Evolutionary conservation across 1,140 invertebrate species (phyloP).

Genomic region (Xylocopa sonorina): DNA sequence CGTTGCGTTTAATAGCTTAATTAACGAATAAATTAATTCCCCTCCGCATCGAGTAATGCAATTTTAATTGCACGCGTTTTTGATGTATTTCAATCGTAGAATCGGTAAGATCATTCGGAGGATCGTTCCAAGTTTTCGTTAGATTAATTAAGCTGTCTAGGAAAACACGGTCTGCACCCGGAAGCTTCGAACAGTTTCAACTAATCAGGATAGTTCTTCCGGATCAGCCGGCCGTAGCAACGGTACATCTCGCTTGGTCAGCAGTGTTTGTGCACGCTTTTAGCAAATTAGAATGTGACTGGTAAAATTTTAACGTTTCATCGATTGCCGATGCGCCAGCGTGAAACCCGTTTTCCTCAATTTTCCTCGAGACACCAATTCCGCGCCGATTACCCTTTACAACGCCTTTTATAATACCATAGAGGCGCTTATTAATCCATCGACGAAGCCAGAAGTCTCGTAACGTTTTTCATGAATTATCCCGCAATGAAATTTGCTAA

Average conservation of each 20-base stretch:
- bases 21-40: too few relatives aligned
- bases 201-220: slow-evolving; percentile 42
- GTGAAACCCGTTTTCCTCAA: background rate
- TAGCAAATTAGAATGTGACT: slow-evolving; percentile 50
- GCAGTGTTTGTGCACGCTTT: slow-evolving; percentile 40
- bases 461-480: too few relatives aligned
- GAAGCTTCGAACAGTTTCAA: slow-evolving; percentile 24
- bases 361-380: background rate
- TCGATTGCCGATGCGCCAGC: background rate
- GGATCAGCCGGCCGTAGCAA: background rate
- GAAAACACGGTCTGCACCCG: slow-evolving; percentile 7
- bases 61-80: background rate
- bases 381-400: too few relatives aligned
- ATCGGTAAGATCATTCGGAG: background rate
- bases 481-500: too few relatives aligned
- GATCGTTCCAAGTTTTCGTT: slow-evolving; percentile 2
- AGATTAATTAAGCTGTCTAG: slow-evolving; percentile 29
- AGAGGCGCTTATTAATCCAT: too few relatives aligned
- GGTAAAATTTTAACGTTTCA: slow-evolving; percentile 17
- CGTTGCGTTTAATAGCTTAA: too few relatives aligned
- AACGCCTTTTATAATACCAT: too few relatives aligned
- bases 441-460: too few relatives aligned
- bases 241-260: slow-evolving; percentile 36
- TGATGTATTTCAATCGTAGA: background rate
- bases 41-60: too few relatives aligned